Conservation (phyloP, 2,113 vertebrate genomes). For the Amphiprion percula region DNA sequence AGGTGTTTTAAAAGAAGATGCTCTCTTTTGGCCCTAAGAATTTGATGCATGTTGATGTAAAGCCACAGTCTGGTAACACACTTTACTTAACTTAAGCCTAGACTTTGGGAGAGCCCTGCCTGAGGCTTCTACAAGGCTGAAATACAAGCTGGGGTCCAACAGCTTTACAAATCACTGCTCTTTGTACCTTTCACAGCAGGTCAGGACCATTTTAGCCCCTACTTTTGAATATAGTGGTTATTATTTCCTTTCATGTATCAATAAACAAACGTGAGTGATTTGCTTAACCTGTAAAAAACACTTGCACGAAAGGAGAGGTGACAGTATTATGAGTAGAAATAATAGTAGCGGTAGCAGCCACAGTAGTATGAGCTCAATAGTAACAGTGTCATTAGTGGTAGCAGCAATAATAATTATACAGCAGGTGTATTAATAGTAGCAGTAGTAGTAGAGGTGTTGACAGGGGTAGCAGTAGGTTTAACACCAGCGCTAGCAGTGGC, state of each 20-base stretch:
- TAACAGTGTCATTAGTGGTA: neutral
- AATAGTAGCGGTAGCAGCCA: neutral
- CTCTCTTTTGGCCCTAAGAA: constrained; percentile 11
- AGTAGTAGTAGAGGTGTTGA: neutral
- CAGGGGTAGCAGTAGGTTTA: neutral
- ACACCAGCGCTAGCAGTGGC: neutral
- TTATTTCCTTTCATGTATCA: neutral
- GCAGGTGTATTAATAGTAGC: neutral
- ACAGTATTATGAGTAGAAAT: neutral
- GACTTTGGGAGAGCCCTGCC: constrained; percentile 50
- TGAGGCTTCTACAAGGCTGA: constrained; percentile 34
- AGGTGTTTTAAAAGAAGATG: constrained; percentile 8
- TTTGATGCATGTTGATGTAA: constrained; percentile 5
- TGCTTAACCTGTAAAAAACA: neutral
- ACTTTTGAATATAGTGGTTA: neutral
- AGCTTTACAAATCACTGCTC: constrained; percentile 26
- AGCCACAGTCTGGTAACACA: constrained; percentile 27
- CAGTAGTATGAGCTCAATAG: no score
- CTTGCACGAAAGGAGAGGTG: no score
- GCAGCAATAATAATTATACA: neutral
- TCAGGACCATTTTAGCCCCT: neutral
- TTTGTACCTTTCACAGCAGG: neutral
- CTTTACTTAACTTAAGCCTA: constrained; percentile 42
- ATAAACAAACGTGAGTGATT: neutral
- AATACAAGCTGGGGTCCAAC: constrained; percentile 41